phyloP scores from a whole-genome alignment of 2,888 invertebrate genomes.

The Operophtera brumata region DNA sequence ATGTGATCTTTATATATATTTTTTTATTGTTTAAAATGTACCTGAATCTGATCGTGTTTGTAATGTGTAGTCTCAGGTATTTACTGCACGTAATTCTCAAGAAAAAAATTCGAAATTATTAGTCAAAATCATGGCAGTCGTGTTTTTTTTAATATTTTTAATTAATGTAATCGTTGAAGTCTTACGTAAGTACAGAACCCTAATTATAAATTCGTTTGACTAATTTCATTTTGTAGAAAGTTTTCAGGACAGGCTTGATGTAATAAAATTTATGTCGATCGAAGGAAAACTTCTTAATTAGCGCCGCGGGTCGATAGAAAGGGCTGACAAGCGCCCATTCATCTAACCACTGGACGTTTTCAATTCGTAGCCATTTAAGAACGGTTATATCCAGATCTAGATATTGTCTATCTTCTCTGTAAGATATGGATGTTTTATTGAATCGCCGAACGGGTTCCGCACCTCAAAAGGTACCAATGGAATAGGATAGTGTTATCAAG shows the following conservation, averaged over 20 bases:
- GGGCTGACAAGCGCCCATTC: conserved; percentile 52
- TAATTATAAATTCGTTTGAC: conserved; percentile 62
- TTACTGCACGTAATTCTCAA: too few species aligned
- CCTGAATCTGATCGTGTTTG: too few species aligned
- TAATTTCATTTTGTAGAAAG: conserved; percentile 64
- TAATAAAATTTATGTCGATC: conserved; percentile 66
- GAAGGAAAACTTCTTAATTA: conserved; percentile 70
- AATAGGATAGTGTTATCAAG: too few species aligned
- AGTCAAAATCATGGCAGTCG: not conserved
- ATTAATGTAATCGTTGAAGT: too few species aligned
- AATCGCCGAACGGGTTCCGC: too few species aligned
- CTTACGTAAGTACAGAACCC: not conserved
- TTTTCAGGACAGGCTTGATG: conserved; percentile 57
- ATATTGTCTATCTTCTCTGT: conserved; percentile 2
- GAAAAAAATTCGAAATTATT: too few species aligned
- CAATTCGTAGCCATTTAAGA: conserved; percentile 51
- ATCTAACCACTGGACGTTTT: conserved; percentile 50
- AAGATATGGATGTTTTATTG: too few species aligned
- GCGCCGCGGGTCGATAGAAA: conserved; percentile 50
- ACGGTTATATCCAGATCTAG: conserved; percentile 14
- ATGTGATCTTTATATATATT: too few species aligned
- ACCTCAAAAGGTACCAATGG: too few species aligned
- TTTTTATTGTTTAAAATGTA: too few species aligned
- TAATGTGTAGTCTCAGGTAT: too few species aligned
- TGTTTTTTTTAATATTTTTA: conserved; percentile 18